These are phyloP conservation scores for Ophioderma brevispina DNA, from an alignment of 35 echinoderm and acorn worm genomes.

Conservation along the genomic window DNA sequence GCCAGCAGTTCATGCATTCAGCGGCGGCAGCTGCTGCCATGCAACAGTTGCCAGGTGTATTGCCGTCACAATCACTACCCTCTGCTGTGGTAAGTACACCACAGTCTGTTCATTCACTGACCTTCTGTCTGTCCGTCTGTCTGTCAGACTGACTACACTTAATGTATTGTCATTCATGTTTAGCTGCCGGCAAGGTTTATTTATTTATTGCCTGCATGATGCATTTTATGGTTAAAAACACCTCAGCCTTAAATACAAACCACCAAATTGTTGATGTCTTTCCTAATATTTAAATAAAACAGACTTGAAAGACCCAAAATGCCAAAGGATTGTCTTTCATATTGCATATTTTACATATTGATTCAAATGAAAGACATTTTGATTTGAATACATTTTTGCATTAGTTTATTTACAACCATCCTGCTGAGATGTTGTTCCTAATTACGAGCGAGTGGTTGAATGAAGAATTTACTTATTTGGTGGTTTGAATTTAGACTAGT, in stretches of 20 bases:
- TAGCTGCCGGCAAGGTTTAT: background rate
- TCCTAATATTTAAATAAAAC: too few relatives aligned
- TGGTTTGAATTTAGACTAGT: background rate
- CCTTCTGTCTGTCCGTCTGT: too few relatives aligned
- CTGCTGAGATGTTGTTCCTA: too few relatives aligned
- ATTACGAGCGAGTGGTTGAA: too few relatives aligned
- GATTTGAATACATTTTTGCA: too few relatives aligned
- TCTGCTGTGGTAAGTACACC: conserved; percentile 38
- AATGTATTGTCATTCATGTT: background rate
- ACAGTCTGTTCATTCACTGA: background rate
- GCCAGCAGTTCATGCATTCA: conserved; percentile 68
- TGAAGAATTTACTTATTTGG: too few relatives aligned
- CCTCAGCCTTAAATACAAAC: background rate
- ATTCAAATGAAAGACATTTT: too few relatives aligned
- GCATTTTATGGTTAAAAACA: background rate
- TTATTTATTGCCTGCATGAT: background rate
- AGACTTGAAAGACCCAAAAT: too few relatives aligned
- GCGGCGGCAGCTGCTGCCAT: conserved; percentile 44
- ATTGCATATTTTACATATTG: too few relatives aligned
- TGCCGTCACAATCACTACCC: conserved; percentile 29
- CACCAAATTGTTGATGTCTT: background rate
- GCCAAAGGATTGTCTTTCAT: too few relatives aligned
- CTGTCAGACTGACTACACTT: background rate
- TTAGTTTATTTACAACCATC: too few relatives aligned
- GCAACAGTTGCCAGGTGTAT: conserved; percentile 39